Evolutionary conservation across 2,113 vertebrate genomes (phyloP).

Genomic region (Sturnus vulgaris): DNA sequence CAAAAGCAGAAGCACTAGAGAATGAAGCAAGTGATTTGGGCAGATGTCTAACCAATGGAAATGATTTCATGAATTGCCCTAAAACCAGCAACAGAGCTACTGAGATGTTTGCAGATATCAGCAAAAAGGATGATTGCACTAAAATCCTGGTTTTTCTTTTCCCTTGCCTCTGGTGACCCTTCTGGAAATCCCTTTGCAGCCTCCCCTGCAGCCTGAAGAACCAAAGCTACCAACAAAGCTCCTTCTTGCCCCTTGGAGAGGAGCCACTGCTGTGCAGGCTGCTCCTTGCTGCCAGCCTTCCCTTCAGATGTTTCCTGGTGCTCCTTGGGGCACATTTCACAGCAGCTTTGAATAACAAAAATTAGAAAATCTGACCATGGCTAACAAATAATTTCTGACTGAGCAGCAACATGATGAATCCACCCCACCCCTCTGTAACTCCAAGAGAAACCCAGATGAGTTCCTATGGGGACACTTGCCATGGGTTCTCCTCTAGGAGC

Average conservation of each 20-base stretch:
- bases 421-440: rapidly evolving
- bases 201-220: background rate
- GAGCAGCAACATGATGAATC: background rate
- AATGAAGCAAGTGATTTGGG: background rate
- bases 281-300: background rate
- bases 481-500: background rate
- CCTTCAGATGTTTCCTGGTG: background rate
- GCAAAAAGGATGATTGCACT: background rate
- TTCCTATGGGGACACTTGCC: rapidly evolving
- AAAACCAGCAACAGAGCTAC: background rate
- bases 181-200: background rate
- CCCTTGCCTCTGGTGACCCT: background rate
- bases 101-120: background rate
- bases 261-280: background rate
- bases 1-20: background rate
- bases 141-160: background rate
- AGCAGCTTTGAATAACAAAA: background rate
- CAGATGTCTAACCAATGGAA: background rate
- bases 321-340: background rate
- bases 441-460: background rate
- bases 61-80: background rate
- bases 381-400: background rate
- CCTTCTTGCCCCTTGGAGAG: background rate
- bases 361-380: background rate
- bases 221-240: background rate